phyloP scores from a whole-genome alignment of 1,140 invertebrate species.

The Globodera ellingtonae region DNA sequence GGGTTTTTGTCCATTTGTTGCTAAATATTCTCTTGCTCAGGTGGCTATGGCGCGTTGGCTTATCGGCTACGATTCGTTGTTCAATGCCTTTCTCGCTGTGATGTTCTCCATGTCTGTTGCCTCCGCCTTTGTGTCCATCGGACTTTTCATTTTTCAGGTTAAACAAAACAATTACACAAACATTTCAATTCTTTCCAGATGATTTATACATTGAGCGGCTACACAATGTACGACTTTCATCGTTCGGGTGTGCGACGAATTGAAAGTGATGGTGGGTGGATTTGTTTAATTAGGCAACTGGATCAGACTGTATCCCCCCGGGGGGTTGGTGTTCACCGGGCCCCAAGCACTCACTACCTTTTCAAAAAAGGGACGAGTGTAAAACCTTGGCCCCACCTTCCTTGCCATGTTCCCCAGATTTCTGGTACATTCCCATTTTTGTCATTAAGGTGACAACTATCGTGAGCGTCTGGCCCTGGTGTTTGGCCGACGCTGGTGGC shows the following conservation, averaged over 20 bases:
- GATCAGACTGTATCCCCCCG: not conserved
- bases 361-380: too few species aligned
- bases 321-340: not conserved
- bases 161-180: not conserved
- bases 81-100: conserved; percentile 38
- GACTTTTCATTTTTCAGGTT: conserved; percentile 51
- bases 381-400: too few species aligned
- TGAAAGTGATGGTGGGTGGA: conserved; percentile 42
- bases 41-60: conserved; percentile 44
- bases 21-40: not conserved
- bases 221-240: conserved; percentile 56
- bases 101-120: conserved; percentile 37
- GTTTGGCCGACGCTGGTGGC: conserved; percentile 47
- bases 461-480: conserved; percentile 48
- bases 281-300: not conserved
- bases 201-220: conserved; percentile 52
- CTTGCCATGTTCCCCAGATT: too few species aligned
- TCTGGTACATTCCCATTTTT: not conserved
- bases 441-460: conserved; percentile 34
- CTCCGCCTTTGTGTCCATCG: conserved; percentile 37
- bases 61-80: conserved; percentile 43
- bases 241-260: conserved; percentile 29
- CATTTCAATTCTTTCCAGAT: conserved; percentile 34
- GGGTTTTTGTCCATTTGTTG: too few species aligned
- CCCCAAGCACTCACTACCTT: too few species aligned